These are phyloP conservation scores for Macrotis lagotis DNA, from an alignment of 2,113 vertebrate species.

Conservation along the genomic window DNA sequence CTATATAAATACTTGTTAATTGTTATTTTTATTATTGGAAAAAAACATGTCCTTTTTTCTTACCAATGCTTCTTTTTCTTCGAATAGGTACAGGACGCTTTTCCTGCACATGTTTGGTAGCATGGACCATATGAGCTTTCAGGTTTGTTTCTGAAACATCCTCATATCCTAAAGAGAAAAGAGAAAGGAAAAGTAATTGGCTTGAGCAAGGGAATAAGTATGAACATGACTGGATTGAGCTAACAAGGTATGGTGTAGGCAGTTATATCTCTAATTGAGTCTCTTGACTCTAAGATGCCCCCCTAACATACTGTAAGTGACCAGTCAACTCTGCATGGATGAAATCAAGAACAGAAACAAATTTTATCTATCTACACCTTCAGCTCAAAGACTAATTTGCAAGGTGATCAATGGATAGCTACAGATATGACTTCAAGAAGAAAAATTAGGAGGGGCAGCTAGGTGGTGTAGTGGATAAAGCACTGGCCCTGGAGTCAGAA, in stretches of 20 bases:
- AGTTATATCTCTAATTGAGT: neutral
- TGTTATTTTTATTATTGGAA: neutral
- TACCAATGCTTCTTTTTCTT: slow-evolving; percentile 95
- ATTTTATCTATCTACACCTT: neutral
- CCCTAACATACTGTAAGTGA: neutral
- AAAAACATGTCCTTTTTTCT: slow-evolving; percentile 70
- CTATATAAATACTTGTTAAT: neutral
- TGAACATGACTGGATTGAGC: neutral
- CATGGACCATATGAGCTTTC: slow-evolving; percentile 86
- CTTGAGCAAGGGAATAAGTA: neutral
- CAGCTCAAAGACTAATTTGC: neutral
- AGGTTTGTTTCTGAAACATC: slow-evolving; percentile 89
- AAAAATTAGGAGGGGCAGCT: no score
- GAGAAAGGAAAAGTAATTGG: neutral
- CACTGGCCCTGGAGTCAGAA: no score
- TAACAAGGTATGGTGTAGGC: neutral
- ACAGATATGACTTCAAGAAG: neutral
- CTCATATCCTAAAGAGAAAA: slow-evolving; percentile 87
- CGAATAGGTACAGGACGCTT: slow-evolving; percentile 91
- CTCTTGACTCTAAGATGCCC: neutral
- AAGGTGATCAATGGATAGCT: neutral
- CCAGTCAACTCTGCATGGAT: neutral
- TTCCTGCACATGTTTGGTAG: slow-evolving; percentile 87
- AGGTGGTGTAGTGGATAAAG: no score
- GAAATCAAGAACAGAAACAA: neutral